Conservation (phyloP, 2,888 invertebrate species). For the Ctena decussata region DNA sequence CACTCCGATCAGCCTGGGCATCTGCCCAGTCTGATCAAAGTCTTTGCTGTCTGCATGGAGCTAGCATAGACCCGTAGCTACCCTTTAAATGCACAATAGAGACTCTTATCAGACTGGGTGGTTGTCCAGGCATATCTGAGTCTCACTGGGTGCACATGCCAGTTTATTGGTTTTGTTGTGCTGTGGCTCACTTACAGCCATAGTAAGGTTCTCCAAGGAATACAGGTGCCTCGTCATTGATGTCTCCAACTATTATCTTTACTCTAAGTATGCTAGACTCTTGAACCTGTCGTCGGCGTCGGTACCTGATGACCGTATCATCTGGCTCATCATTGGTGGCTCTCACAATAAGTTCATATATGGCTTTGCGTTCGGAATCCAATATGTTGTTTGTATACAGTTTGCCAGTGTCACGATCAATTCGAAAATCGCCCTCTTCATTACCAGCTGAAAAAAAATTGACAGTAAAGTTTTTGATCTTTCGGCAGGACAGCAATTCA, state of each 20-base stretch:
- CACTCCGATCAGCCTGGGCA: too few species aligned
- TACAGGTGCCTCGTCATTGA: slow-evolving; percentile 92
- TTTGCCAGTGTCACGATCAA: slow-evolving; percentile 92
- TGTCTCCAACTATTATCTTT: slow-evolving; percentile 89
- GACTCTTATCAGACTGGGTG: too few species aligned
- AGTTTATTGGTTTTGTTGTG: too few species aligned
- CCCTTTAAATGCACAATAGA: too few species aligned
- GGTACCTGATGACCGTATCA: slow-evolving; percentile 71
- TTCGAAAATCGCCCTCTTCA: slow-evolving; percentile 92
- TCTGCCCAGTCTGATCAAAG: too few species aligned
- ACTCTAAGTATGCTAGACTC: slow-evolving; percentile 91
- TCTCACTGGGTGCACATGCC: too few species aligned
- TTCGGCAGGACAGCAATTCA: too few species aligned
- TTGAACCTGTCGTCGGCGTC: slow-evolving; percentile 61
- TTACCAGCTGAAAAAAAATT: slow-evolving; percentile 87
- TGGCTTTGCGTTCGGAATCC: slow-evolving; percentile 92
- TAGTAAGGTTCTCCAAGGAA: slow-evolving; percentile 91
- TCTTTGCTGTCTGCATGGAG: too few species aligned
- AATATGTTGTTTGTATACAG: slow-evolving; percentile 93
- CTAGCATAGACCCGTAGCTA: too few species aligned
- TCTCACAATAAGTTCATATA: slow-evolving; percentile 92
- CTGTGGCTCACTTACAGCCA: slow-evolving; percentile 90
- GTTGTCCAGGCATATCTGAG: too few species aligned
- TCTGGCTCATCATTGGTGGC: slow-evolving; percentile 92
- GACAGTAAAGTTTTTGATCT: too few species aligned